Evolutionary conservation across 2,888 invertebrate species (phyloP).

Genomic region (Chesias legatella): DNA sequence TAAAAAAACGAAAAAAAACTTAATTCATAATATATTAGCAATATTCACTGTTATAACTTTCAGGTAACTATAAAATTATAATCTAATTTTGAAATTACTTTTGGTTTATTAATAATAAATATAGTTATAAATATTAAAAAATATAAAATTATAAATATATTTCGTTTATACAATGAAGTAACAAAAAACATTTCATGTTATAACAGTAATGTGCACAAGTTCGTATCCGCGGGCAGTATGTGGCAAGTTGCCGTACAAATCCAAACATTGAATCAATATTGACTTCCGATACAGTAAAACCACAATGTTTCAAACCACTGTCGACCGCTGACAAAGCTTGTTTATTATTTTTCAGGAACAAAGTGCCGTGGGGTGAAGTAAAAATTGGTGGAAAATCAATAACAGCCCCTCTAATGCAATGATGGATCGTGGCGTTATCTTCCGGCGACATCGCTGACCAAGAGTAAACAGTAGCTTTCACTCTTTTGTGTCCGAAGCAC

Average conservation of each 20-base stretch:
- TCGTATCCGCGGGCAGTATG: no score
- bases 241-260: not conserved
- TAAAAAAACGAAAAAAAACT: no score
- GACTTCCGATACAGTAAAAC: slow-evolving; percentile 13
- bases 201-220: no score
- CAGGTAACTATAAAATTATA: no score
- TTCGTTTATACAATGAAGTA: no score
- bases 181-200: no score
- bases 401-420: slow-evolving; percentile 67
- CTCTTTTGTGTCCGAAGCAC: slow-evolving; percentile 34
- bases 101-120: no score
- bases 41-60: no score
- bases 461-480: slow-evolving; percentile 38
- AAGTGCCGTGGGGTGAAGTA: slow-evolving; percentile 24
- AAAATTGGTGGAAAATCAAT: slow-evolving; percentile 65
- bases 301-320: slow-evolving; percentile 12
- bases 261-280: slow-evolving; percentile 15
- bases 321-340: slow-evolving; percentile 23
- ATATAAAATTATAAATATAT: no score
- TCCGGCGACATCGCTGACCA: slow-evolving; percentile 60
- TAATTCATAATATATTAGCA: no score
- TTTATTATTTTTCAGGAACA: slow-evolving; percentile 29
- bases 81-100: no score
- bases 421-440: slow-evolving; percentile 70
- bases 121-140: no score